Conservation (phyloP, 2,888 invertebrate species). For the Artemia sp. region DNA sequence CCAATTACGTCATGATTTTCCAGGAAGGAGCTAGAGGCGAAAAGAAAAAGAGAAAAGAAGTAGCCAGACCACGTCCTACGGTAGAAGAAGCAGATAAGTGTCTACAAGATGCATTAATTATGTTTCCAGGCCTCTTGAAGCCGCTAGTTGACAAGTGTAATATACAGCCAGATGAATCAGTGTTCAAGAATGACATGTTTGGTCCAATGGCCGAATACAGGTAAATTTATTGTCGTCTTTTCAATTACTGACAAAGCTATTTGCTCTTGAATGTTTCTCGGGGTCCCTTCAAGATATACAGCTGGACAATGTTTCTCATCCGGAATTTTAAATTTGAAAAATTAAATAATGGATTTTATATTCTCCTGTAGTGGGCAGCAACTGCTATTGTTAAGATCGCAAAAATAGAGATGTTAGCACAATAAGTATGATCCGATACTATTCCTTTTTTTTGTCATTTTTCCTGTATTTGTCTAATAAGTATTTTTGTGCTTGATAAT, state of each 20-base stretch:
- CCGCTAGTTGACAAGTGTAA: slow-evolving; percentile 57
- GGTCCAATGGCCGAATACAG: slow-evolving; percentile 31
- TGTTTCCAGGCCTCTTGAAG: slow-evolving; percentile 59
- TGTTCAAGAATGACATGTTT: slow-evolving; percentile 40
- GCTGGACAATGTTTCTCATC: background rate
- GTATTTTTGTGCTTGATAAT: too few species aligned
- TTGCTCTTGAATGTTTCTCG: background rate
- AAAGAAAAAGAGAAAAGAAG: too few species aligned
- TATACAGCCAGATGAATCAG: slow-evolving; percentile 48
- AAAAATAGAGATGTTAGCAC: too few species aligned
- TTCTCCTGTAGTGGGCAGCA: background rate
- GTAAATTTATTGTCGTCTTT: slow-evolving; percentile 30
- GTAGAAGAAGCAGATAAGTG: slow-evolving; percentile 38
- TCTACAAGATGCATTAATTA: slow-evolving; percentile 56
- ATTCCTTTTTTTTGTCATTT: too few species aligned
- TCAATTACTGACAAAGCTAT: slow-evolving; percentile 23
- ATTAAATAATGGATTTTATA: background rate
- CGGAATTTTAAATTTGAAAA: slow-evolving; percentile 21
- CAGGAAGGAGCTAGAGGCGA: too few species aligned
- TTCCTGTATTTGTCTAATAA: too few species aligned
- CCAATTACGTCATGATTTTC: too few species aligned
- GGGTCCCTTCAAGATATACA: background rate
- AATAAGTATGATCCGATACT: too few species aligned
- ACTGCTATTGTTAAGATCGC: too few species aligned
- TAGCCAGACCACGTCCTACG: slow-evolving; percentile 29